Conservation (phyloP, 2,797 vertebrate species). For the Champsocephalus gunnari region DNA sequence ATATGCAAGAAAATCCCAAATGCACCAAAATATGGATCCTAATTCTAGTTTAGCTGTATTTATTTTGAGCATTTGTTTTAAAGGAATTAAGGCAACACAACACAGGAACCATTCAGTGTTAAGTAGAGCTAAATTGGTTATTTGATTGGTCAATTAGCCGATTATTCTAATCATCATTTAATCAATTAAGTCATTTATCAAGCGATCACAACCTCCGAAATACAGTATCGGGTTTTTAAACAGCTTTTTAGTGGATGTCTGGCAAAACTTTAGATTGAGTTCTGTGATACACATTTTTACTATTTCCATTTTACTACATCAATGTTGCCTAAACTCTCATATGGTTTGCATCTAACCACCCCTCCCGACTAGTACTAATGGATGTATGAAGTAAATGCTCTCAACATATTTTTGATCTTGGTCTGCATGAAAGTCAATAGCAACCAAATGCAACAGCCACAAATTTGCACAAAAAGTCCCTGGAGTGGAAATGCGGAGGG, state of each 20-base stretch:
- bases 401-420: slow-evolving; percentile 14
- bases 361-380: background rate
- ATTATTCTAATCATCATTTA: background rate
- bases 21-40: background rate
- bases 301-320: too few species aligned
- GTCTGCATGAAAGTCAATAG: slow-evolving; percentile 34
- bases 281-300: too few species aligned
- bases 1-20: background rate
- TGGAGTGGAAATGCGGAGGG: slow-evolving; percentile 1
- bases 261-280: too few species aligned
- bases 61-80: slow-evolving; percentile 12
- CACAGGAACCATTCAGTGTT: background rate
- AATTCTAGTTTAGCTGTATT: background rate
- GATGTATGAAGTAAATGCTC: slow-evolving; percentile 24
- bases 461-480: slow-evolving; percentile 43
- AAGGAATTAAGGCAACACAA: background rate
- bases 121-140: background rate
- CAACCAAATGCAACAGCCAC: slow-evolving; percentile 35
- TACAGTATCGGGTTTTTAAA: background rate
- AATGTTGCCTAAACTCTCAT: background rate
- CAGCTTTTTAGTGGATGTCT: background rate
- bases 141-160: background rate
- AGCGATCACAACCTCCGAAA: background rate
- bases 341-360: slow-evolving; percentile 1
- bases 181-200: background rate